Base-by-base conservation (phyloP, 2,113 vertebrate species). In the Chrysemys picta region DNA sequence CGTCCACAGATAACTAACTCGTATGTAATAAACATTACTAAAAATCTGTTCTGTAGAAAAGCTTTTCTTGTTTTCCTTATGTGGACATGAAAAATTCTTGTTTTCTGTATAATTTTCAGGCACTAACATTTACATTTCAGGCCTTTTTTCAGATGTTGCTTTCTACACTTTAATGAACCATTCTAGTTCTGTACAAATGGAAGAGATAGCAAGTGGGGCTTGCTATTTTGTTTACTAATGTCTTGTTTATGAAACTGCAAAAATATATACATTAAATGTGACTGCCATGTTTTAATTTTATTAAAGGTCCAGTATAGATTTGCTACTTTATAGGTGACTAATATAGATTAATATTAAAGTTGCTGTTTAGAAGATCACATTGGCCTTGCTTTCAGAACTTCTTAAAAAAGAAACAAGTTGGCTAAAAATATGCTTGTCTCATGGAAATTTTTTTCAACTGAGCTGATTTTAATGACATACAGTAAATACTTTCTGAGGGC, bases 201-300 rank as follows among this genome's bases (percentile, higher is more conserved):
- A 91, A 84, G 62, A 88, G 49, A 72, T 84, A 59, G 56, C 53
- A 94, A 47, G 52, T 1, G 56, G 72, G 29, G 57, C 3, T 89
- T 92, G 53, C 45, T 85, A 10, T 59, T 95, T 49, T 65, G 1
- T 89, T 93, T 95, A n/a, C 84, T 56, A 91, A 80, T 84, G 90
- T 92, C 85, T 89, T 84, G 45, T 65, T 92, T 29, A 29, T 87
- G 65, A 52, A 82, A 49, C 13, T 52, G 22, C 80, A 54, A 90
- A 72, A 90, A 25, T 72, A n/a, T 5, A 8, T 93, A 38, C 65
- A 49, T 88, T 89, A 88, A 4, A 95, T 75, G 27, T 89, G 49
- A 84, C 27, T 25, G 1, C 69, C 0, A 35, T 65, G 88, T 96
- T 86, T 85, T 29, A 25, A 59, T 59, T 59, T 59, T 59, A 29